Evolutionary conservation across 2,113 vertebrate genomes (phyloP).

Genomic region (Trematomus loennbergii): DNA sequence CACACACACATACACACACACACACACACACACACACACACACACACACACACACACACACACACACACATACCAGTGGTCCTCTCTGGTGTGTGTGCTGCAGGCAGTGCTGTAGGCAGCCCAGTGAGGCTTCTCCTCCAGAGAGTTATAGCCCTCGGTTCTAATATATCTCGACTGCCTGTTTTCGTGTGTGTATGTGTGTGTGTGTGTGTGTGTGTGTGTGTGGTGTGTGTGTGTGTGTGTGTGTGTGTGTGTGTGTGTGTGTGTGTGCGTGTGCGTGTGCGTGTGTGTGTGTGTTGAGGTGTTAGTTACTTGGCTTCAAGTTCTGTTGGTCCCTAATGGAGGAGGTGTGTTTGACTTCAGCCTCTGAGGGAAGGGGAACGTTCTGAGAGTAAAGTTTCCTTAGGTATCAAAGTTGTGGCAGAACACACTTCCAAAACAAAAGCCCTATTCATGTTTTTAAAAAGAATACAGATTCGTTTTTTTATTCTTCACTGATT

Average conservation of each 20-base stretch:
- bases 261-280: conserved; percentile 27
- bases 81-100: no score
- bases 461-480: no score
- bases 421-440: conserved; percentile 15
- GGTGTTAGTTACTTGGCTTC: conserved; percentile 45
- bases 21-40: conserved; percentile 17
- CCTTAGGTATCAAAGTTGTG: conserved; percentile 18
- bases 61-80: no score
- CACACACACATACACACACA: conserved; percentile 23
- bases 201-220: conserved; percentile 24
- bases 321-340: conserved; percentile 56
- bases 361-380: conserved; percentile 44
- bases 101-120: conserved; percentile 74
- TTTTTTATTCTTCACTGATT: not conserved
- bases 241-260: not conserved
- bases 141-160: conserved; percentile 57
- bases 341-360: conserved; percentile 55
- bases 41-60: conserved; percentile 18
- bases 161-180: conserved; percentile 49
- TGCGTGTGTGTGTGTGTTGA: conserved; percentile 17
- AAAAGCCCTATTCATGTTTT: not conserved
- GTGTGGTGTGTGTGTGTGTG: conserved; percentile 5
- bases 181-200: conserved; percentile 8
- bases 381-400: conserved; percentile 59
- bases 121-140: conserved; percentile 59